Conservation (phyloP, 1,140 invertebrate genomes). For the Glossosoma conforme region DNA sequence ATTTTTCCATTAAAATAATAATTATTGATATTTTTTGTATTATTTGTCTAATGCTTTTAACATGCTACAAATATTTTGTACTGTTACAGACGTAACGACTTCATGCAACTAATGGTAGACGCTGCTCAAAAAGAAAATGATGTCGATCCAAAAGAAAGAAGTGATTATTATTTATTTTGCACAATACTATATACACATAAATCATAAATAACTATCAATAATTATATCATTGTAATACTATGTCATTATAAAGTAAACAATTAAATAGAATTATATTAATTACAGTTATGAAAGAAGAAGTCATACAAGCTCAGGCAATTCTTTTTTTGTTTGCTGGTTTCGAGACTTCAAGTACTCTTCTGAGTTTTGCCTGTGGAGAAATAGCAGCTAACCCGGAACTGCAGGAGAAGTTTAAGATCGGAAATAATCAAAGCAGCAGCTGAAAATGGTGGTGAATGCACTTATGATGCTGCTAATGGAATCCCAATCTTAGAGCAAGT, state of each 20-base stretch:
- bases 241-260: background rate
- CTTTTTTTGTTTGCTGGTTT: constrained; percentile 49
- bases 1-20: constrained; percentile 5
- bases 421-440: constrained; percentile 51
- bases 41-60: too few relatives aligned
- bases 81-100: constrained; percentile 39
- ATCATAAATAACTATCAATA: too few relatives aligned
- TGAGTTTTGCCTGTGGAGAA: constrained; percentile 52
- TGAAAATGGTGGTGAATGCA: constrained; percentile 44
- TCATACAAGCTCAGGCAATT: constrained; percentile 43
- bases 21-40: background rate
- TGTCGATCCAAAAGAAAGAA: constrained; percentile 32
- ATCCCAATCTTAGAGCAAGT: constrained; percentile 54
- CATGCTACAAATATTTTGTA: constrained; percentile 13
- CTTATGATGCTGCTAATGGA: constrained; percentile 52
- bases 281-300: constrained; percentile 43
- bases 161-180: constrained; percentile 5
- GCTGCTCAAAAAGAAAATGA: constrained; percentile 36
- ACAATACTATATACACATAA: too few relatives aligned
- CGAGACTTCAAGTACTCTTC: constrained; percentile 48
- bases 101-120: constrained; percentile 41
- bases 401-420: constrained; percentile 53
- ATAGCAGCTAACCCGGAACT: constrained; percentile 57
- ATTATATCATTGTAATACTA: too few relatives aligned
- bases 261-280: constrained; percentile 9